A percentile compares a stretch with the other conserved stretches of the same genome.
These are phyloP conservation scores for Petrolisthes manimaculis DNA, from an alignment of 2,888 invertebrate species.

Conservation along the genomic window DNA sequence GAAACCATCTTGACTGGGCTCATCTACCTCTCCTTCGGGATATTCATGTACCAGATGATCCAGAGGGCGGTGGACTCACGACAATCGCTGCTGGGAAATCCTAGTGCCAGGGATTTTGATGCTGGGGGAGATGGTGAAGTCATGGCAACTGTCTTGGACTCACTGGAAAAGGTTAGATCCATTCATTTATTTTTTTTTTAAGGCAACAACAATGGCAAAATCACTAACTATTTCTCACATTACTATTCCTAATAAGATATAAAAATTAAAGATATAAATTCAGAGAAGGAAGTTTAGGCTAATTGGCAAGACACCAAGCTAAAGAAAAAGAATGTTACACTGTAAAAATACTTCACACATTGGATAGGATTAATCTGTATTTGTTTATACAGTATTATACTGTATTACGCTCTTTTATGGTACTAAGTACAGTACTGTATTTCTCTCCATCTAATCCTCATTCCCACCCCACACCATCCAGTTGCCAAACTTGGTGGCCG, in stretches of 20 bases:
- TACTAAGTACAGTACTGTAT: too few relatives aligned
- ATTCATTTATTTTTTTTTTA: too few relatives aligned
- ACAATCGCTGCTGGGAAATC: not conserved
- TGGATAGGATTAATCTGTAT: too few relatives aligned
- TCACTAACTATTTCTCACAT: too few relatives aligned
- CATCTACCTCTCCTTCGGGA: conserved; percentile 40
- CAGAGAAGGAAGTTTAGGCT: too few relatives aligned
- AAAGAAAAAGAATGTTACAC: too few relatives aligned
- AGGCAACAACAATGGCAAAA: not conserved
- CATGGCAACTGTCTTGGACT: not conserved
- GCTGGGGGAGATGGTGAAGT: not conserved
- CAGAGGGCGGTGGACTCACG: conserved; percentile 31
- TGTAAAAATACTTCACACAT: too few relatives aligned
- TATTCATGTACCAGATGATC: conserved; percentile 44
- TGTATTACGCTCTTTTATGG: not conserved
- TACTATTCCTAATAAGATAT: too few relatives aligned
- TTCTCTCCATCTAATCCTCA: too few relatives aligned
- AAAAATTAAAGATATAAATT: too few relatives aligned
- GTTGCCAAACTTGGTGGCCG: not conserved
- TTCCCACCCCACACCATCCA: not conserved
- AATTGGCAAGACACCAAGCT: too few relatives aligned
- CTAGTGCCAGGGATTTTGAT: not conserved
- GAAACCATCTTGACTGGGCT: conserved; percentile 36
- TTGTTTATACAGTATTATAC: not conserved
- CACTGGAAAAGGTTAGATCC: not conserved